Evolutionary conservation across 2,113 vertebrate genomes (phyloP).

Genomic region (Psammodynastes pulverulentus): DNA sequence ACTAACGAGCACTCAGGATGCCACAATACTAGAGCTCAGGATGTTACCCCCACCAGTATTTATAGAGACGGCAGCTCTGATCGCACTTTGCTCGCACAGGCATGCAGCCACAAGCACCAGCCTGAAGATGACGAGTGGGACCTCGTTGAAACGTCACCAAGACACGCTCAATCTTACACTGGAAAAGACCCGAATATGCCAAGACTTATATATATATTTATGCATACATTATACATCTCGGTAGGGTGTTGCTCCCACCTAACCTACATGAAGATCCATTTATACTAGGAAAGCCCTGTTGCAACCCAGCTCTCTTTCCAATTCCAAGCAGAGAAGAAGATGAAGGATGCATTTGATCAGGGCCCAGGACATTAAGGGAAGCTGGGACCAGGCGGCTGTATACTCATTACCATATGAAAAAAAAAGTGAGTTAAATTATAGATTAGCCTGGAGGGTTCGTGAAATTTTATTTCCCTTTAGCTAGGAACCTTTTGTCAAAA

Average conservation of each 20-base stretch:
- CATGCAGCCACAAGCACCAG: too few species aligned
- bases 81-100: too few species aligned
- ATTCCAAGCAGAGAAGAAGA: background rate
- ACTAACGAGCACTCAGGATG: too few species aligned
- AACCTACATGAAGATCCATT: background rate
- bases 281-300: background rate
- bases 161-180: too few species aligned
- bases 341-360: background rate
- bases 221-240: background rate
- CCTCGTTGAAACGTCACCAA: too few species aligned
- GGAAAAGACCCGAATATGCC: too few species aligned
- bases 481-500: background rate
- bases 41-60: too few species aligned
- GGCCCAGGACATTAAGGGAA: background rate
- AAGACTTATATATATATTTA: too few species aligned
- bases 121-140: too few species aligned
- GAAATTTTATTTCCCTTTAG: background rate
- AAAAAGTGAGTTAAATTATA: background rate
- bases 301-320: background rate
- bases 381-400: background rate
- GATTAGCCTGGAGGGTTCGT: background rate
- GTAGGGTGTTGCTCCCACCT: background rate
- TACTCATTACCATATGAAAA: background rate
- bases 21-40: too few species aligned
- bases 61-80: too few species aligned